A percentile compares a stretch with the other conserved stretches of the same genome.
phyloP scores from a whole-genome alignment of 1,140 invertebrate genomes.

The Matsumurasca onukii region DNA sequence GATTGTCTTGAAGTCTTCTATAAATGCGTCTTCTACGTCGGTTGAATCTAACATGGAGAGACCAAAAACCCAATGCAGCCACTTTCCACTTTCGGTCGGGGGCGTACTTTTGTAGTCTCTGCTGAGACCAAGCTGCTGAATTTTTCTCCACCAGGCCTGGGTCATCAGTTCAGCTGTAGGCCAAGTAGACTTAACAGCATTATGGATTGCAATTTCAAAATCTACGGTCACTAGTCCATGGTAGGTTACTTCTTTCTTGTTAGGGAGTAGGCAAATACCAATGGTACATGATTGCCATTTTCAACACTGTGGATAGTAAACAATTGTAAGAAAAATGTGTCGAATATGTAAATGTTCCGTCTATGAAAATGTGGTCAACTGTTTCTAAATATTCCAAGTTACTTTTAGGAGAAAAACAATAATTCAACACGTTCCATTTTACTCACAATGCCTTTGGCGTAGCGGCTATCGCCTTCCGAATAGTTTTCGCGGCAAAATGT shows the following conservation, averaged over 20 bases:
- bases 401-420: no score
- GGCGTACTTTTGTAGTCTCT: no score
- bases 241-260: neutral
- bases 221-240: neutral
- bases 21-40: neutral
- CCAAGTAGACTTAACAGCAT: no score
- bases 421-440: neutral
- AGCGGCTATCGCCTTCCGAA: neutral
- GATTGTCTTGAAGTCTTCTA: no score
- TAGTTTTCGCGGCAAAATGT: neutral
- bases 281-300: neutral
- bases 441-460: neutral
- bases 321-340: neutral
- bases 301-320: constrained; percentile 1
- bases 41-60: neutral
- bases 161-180: neutral
- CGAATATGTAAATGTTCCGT: neutral
- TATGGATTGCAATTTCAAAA: no score
- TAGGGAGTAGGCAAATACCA: no score
- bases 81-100: no score
- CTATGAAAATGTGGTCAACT: no score
- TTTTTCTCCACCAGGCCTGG: neutral
- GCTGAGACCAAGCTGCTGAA: no score
- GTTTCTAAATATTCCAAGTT: no score
- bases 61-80: neutral